These are phyloP conservation scores for Dermatemys mawii DNA, from an alignment of 2,113 vertebrate genomes.

Conservation along the genomic window DNA sequence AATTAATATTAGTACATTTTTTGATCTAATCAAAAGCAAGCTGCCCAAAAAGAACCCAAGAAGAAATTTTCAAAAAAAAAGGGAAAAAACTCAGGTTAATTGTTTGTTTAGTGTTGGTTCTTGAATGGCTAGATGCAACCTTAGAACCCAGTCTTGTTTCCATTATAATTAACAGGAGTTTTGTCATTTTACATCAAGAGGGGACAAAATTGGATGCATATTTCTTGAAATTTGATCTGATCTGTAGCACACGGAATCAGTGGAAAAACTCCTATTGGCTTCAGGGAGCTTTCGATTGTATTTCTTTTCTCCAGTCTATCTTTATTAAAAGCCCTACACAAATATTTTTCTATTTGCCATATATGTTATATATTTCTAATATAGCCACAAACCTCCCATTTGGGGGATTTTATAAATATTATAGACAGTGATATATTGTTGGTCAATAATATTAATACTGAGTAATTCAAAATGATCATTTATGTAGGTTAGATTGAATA, in stretches of 20 bases:
- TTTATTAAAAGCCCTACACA: neutral
- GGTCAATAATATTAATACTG: neutral
- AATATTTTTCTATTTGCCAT: neutral
- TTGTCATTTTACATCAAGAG: neutral
- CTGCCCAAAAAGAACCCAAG: neutral
- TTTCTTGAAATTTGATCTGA: neutral
- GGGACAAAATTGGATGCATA: neutral
- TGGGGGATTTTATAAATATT: neutral
- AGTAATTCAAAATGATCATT: neutral
- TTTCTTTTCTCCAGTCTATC: neutral
- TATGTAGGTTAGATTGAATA: neutral
- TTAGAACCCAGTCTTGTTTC: neutral
- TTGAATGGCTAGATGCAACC: neutral
- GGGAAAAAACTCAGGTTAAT: neutral
- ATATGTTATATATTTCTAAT: neutral
- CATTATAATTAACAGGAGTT: neutral
- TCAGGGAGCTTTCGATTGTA: neutral
- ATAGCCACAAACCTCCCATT: neutral
- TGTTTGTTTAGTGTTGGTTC: neutral
- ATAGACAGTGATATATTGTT: neutral
- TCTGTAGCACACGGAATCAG: neutral
- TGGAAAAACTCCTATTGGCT: neutral
- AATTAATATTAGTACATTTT: neutral
- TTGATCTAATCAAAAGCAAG: neutral
- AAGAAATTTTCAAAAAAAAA: neutral